These are phyloP conservation scores for Muricea muricata DNA, from an alignment of 92 coral and sea anemone species.

Conservation along the genomic window DNA sequence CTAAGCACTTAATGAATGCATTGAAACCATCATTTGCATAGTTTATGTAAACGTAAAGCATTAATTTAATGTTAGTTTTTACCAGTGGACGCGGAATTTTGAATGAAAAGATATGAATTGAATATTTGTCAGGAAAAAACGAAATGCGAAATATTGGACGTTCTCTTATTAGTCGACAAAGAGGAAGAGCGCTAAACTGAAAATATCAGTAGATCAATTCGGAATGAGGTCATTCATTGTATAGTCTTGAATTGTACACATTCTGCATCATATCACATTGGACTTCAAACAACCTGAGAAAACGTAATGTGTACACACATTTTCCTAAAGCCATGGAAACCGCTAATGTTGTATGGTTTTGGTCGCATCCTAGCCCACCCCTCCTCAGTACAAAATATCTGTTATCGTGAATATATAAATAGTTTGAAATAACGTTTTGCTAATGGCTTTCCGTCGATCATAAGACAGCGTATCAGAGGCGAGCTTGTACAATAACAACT, in stretches of 20 bases:
- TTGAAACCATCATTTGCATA: too few relatives aligned
- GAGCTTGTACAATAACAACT: slow-evolving; percentile 39
- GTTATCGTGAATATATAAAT: slow-evolving; percentile 29
- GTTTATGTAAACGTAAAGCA: too few relatives aligned
- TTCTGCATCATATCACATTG: too few relatives aligned
- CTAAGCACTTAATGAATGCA: too few relatives aligned
- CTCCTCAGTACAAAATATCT: neutral
- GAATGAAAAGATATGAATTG: too few relatives aligned
- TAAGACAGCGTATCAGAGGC: slow-evolving; percentile 51
- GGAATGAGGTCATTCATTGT: neutral
- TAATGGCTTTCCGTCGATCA: slow-evolving; percentile 49
- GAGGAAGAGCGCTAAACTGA: too few relatives aligned
- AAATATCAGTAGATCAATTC: too few relatives aligned
- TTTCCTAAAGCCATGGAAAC: neutral
- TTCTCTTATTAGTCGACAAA: too few relatives aligned
- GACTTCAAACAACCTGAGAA: slow-evolving; percentile 9
- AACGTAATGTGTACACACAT: neutral
- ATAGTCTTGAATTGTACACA: neutral
- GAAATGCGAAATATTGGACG: too few relatives aligned
- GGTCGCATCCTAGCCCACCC: neutral
- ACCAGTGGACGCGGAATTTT: too few relatives aligned
- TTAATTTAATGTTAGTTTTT: too few relatives aligned
- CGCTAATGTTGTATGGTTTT: neutral
- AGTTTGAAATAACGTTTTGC: slow-evolving; percentile 34
- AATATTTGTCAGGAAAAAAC: too few relatives aligned